Conservation (phyloP, 2,888 invertebrate genomes). For the Dermolepida albohirtum region DNA sequence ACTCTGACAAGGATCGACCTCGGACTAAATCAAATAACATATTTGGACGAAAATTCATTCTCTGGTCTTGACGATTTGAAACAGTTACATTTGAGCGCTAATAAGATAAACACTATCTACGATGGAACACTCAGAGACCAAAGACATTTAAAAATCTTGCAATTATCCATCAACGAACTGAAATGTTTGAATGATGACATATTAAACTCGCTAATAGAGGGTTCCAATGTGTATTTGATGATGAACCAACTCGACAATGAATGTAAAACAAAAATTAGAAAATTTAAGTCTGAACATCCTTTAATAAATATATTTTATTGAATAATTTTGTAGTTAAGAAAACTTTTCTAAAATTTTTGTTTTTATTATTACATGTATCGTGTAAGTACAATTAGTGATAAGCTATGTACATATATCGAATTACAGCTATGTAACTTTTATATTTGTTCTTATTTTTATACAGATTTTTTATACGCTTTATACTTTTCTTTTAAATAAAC, state of each 20-base stretch:
- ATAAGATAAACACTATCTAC: constrained; percentile 1
- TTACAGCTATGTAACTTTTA: no score
- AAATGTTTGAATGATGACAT: constrained; percentile 7
- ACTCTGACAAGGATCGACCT: constrained; percentile 11
- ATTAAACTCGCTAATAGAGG: constrained; percentile 11
- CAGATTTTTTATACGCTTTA: no score
- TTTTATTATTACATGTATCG: no score
- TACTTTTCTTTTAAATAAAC: no score
- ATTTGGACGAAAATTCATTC: neutral
- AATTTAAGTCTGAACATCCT: neutral
- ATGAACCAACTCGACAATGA: neutral
- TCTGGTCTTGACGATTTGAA: neutral
- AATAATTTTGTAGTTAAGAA: no score
- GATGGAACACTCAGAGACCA: constrained; percentile 2
- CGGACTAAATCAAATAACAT: neutral
- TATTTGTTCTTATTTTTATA: no score
- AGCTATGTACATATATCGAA: no score
- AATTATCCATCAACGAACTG: constrained; percentile 13
- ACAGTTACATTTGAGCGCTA: neutral
- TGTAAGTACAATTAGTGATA: no score
- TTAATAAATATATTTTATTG: no score
- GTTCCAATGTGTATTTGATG: neutral
- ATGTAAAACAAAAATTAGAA: neutral
- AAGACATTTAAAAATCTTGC: constrained; percentile 6
- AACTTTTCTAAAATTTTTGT: no score